A percentile compares a stretch with the other conserved stretches of the same genome.
Evolutionary conservation across 2,888 invertebrate genomes (phyloP).

Genomic region (Melieria picta): DNA sequence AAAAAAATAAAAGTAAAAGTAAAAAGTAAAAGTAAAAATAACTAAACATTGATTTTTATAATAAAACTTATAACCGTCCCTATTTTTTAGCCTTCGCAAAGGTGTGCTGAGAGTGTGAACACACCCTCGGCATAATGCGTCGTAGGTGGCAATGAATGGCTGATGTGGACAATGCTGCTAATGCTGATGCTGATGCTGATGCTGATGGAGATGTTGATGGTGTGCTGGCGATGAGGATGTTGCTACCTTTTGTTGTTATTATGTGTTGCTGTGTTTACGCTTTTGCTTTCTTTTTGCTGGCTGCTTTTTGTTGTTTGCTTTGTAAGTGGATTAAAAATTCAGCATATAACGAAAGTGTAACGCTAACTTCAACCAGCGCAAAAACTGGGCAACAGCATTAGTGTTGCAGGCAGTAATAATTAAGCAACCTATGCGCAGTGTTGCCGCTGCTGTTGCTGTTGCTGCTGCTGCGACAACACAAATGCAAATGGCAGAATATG

Average conservation of each 20-base stretch:
- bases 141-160: no score
- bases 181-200: not conserved
- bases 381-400: not conserved
- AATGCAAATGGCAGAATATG: no score
- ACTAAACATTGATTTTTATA: no score
- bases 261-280: slow-evolving; percentile 36
- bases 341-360: slow-evolving; percentile 34
- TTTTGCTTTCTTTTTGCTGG: slow-evolving; percentile 34
- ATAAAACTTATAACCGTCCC: no score
- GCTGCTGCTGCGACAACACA: slow-evolving; percentile 23
- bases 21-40: no score
- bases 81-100: not conserved
- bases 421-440: not conserved
- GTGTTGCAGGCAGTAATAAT: no score
- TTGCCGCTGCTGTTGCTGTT: not conserved
- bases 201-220: slow-evolving; percentile 18
- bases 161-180: not conserved
- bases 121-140: not conserved
- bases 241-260: slow-evolving; percentile 20
- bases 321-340: slow-evolving; percentile 40
- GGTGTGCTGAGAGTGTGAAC: not conserved
- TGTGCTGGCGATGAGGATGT: no score
- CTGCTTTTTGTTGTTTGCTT: slow-evolving; percentile 8
- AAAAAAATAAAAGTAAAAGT: no score
- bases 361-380: slow-evolving; percentile 12